A percentile compares a stretch with the other conserved stretches of the same genome.
These are phyloP conservation scores for Ganaspis sp. DNA, from an alignment of 1,140 invertebrate genomes.

Conservation along the genomic window DNA sequence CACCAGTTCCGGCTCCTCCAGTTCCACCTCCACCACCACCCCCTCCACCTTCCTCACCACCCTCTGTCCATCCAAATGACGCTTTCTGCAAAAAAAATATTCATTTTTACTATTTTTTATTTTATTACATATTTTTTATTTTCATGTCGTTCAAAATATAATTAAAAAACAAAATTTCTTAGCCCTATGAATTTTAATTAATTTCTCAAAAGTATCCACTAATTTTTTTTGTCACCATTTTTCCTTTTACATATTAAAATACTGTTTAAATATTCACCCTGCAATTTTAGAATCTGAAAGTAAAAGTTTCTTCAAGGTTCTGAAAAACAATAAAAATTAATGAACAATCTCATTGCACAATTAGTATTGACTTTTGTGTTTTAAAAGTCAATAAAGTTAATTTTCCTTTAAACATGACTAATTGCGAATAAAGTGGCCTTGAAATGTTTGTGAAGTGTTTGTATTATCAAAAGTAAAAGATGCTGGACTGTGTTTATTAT, in stretches of 20 bases:
- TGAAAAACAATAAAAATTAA: neutral
- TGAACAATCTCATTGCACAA: conserved; percentile 20
- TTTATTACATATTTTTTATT: neutral
- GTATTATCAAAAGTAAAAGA: too few species aligned
- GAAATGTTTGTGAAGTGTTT: too few species aligned
- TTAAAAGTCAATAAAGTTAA: conserved; percentile 35
- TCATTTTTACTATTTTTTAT: neutral
- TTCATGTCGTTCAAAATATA: too few species aligned
- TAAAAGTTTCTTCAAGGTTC: neutral
- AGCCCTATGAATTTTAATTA: too few species aligned
- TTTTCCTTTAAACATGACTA: conserved; percentile 42
- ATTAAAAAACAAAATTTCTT: too few species aligned
- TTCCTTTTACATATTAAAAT: too few species aligned
- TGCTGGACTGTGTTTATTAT: too few species aligned
- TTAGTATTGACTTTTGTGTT: conserved; percentile 6
- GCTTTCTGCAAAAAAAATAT: conserved; percentile 71
- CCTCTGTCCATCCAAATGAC: conserved; percentile 74
- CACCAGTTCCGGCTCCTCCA: conserved; percentile 63
- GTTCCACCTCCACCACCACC: conserved; percentile 65
- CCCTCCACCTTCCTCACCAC: conserved; percentile 69
- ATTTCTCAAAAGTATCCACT: too few species aligned
- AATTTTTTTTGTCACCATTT: too few species aligned
- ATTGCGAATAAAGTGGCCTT: neutral
- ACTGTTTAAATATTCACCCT: too few species aligned
- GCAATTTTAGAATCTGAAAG: neutral